phyloP scores from a whole-genome alignment of 2,888 invertebrate genomes.

The Eristalis pertinax region DNA sequence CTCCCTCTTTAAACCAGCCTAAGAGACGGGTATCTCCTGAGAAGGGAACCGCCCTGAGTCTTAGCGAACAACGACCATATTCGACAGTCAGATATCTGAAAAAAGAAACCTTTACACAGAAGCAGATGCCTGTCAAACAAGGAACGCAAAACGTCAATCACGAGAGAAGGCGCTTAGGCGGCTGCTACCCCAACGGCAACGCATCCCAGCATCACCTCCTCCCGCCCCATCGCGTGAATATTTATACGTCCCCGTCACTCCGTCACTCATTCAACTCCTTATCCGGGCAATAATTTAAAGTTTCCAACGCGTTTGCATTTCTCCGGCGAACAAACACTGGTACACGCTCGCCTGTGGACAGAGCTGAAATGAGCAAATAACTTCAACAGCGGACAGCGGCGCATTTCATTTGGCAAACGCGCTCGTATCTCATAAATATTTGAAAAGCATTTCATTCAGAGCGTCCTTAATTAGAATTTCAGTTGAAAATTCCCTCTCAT shows the following conservation, averaged over 20 bases:
- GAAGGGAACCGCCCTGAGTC: no score
- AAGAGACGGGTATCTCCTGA: no score
- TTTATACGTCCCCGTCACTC: not conserved
- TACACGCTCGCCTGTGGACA: not conserved
- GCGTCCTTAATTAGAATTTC: slow-evolving; percentile 44
- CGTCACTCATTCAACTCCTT: not conserved
- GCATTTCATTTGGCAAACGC: not conserved
- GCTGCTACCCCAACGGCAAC: no score
- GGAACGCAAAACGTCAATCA: no score
- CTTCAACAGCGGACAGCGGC: not conserved
- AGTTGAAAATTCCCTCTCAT: slow-evolving; percentile 24
- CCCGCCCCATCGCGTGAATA: no score
- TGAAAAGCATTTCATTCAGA: slow-evolving; percentile 26
- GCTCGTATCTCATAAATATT: slow-evolving; percentile 34
- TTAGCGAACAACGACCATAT: no score
- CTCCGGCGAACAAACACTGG: not conserved
- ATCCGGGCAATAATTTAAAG: no score
- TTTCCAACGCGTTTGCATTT: not conserved
- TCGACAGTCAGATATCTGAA: no score
- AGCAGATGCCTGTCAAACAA: no score
- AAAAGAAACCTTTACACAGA: no score
- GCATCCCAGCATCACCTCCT: not conserved
- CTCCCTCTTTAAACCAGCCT: no score
- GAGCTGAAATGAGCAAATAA: not conserved
- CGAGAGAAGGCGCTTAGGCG: no score